Evolutionary conservation across 1,140 invertebrate species (phyloP), one percentile per base, ranked within the genome.

Genomic region (Arctopsyche grandis): DNA sequence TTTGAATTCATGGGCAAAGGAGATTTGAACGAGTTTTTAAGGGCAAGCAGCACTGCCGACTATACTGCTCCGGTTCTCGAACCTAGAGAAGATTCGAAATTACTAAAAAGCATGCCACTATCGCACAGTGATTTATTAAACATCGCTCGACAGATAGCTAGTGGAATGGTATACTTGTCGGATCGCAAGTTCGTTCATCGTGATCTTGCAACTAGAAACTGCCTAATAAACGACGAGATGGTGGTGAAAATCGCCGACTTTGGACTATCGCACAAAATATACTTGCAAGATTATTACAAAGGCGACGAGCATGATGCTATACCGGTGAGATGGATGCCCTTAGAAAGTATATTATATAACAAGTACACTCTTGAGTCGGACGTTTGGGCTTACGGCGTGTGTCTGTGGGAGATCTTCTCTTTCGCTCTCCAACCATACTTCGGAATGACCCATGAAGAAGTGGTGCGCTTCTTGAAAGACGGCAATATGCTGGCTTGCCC

Each of bases 171-270:
- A 9, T 99, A 99, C 85, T 88, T 99, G 48, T 96, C 97, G 0
- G 95, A 97, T 83, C 90, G 96, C 60, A 98, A 98, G 87, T 99
- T 99, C 88, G 97, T 99, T 0, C 98, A 99, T 87, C 91, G 97
- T 73, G 98, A 99, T 88, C 88, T 99, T 81, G 97, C 98, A 0
- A 98, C 97, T 0, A 90, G 98, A 85, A 99, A 99, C 89, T 99
- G 97, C 88, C 90, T 99, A 43, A 97, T 99, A 79, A 95, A 97
- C 85, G 95, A 98, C 83, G 91, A 95, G 70, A 96, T 98, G 93
- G 91, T 94, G 22, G 97, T 99, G 0, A 99, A 99, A 90, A 99
- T 99, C 83, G 97, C 97, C 0, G 97, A 99, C 86, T 98, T 98
- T 89, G 96, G 96, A 24, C 87, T 98, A 9, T 97, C 96, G 0